Conservation (phyloP, 1,140 invertebrate species). For the Cyclina sinensis region DNA sequence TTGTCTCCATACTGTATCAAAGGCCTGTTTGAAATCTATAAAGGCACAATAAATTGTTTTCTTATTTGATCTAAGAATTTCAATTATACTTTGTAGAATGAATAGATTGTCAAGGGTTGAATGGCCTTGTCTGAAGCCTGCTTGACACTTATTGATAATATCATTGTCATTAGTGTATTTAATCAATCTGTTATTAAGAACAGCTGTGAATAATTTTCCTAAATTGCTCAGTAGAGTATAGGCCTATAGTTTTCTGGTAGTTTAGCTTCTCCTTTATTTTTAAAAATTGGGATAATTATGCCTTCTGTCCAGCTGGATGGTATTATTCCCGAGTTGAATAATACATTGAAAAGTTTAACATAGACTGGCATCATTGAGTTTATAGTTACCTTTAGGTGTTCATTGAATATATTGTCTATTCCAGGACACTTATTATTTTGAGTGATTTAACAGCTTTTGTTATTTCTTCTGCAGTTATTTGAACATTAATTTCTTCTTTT, state of each 20-base stretch:
- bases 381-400: not conserved
- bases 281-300: not conserved
- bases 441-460: not conserved
- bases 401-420: not conserved
- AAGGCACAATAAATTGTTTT: not conserved
- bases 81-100: not conserved
- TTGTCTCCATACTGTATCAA: not conserved
- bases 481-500: conserved; percentile 9
- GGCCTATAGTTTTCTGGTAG: not conserved
- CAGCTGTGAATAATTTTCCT: not conserved
- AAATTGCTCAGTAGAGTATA: not conserved
- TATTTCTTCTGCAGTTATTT: not conserved
- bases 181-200: not conserved
- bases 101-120: not conserved
- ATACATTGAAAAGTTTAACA: not conserved
- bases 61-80: not conserved
- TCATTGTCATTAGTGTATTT: not conserved
- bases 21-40: not conserved
- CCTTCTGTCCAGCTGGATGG: not conserved
- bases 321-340: not conserved
- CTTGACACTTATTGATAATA: not conserved
- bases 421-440: conserved; percentile 3
- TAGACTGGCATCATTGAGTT: not conserved
- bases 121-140: not conserved
- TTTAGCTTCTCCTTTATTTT: not conserved